Evolutionary conservation across 2,113 vertebrate genomes (phyloP).

Genomic region (Odontophorus gujanensis): DNA sequence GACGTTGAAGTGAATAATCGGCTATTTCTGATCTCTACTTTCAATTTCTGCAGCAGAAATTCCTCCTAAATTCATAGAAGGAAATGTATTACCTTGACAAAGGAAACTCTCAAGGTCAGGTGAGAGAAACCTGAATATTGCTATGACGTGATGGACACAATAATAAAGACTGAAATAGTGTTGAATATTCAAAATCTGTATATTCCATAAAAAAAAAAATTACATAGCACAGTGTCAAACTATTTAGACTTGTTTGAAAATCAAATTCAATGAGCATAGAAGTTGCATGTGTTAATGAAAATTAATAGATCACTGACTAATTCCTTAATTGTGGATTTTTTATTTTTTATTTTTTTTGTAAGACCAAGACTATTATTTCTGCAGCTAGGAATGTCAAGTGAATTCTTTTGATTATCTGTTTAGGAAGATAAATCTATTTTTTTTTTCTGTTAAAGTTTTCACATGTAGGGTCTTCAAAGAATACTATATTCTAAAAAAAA

Average conservation of each 20-base stretch:
- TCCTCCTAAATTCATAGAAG: background rate
- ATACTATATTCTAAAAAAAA: background rate
- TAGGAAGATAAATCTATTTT: background rate
- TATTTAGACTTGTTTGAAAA: background rate
- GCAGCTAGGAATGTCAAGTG: background rate
- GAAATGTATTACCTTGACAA: background rate
- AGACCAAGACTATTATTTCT: background rate
- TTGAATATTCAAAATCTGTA: background rate
- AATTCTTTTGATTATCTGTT: background rate
- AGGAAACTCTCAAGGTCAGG: background rate
- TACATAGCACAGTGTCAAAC: background rate
- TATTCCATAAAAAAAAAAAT: background rate
- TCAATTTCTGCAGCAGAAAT: background rate
- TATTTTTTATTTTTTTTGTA: background rate
- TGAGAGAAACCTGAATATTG: background rate
- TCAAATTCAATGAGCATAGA: background rate
- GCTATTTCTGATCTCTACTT: background rate
- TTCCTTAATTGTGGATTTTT: background rate
- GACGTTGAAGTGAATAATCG: background rate
- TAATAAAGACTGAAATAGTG: background rate
- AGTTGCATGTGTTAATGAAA: background rate
- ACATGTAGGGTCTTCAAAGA: background rate
- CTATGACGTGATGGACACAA: background rate
- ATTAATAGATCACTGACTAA: background rate
- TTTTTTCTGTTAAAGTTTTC: background rate